Evolutionary conservation across 2,797 vertebrate genomes (phyloP).

Genomic region (Sebastes iracundus): DNA sequence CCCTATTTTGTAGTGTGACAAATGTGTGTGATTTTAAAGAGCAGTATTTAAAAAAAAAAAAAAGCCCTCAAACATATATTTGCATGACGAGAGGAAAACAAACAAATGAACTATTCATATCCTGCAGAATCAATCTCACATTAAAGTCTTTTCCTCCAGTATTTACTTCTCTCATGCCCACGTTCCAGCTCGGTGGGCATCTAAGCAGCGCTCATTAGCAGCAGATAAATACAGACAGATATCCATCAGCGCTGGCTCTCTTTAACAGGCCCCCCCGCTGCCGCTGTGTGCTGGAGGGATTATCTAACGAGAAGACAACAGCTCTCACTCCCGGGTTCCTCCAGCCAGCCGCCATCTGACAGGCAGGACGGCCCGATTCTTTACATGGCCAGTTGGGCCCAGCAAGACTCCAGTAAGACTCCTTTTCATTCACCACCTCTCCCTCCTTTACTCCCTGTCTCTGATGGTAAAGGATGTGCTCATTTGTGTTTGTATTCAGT

Average conservation of each 20-base stretch:
- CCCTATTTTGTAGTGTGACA: not conserved
- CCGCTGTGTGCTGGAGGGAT: constrained; percentile 66
- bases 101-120: not conserved
- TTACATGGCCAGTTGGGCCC: constrained; percentile 90
- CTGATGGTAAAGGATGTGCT: not conserved
- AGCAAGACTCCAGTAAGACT: constrained; percentile 88
- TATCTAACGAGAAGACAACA: constrained; percentile 62
- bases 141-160: not conserved
- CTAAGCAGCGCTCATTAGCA: constrained; percentile 82
- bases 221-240: constrained; percentile 80
- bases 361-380: constrained; percentile 79
- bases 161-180: not conserved
- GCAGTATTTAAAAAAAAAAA: not conserved
- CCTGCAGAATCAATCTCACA: not conserved
- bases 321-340: constrained; percentile 50
- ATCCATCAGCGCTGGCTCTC: constrained; percentile 52
- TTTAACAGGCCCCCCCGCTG: constrained; percentile 58
- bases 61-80: not conserved
- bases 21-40: not conserved
- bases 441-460: not conserved
- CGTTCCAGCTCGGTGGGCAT: constrained; percentile 51
- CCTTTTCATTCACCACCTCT: constrained; percentile 71
- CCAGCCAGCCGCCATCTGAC: constrained; percentile 49
- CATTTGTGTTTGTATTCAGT: not conserved
- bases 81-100: not conserved